Base-by-base conservation (phyloP, 1,140 invertebrate genomes). In the Riptortus pedestris region DNA sequence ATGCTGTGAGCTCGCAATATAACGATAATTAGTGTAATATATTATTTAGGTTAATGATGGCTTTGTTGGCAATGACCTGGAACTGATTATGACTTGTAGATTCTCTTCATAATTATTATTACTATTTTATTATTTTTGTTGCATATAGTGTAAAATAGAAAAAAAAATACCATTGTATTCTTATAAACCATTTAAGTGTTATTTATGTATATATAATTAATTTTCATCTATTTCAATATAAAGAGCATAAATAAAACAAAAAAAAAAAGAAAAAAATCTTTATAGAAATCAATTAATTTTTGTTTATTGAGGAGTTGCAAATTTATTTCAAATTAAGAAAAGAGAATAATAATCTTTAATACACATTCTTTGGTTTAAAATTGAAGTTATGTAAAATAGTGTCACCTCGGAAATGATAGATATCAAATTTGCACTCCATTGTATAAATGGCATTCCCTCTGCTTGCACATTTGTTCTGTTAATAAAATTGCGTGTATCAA, bases 1-100 rank as follows among this genome's bases (percentile, higher is more conserved):
- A n/a, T 57, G 52, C 52, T 57, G 52, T 57, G 52, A 29, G 16
- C 52, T 26, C 52, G 52, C 52, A 57, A 57, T 2, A 57, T 57
- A n/a, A 57, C 28, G 24, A 24, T 57, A 57, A 27, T 57, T 57
- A 57, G 52, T 29, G 28, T 27, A 57, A 27, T 27, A n/a, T 57
- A 26, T n/a, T n/a, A n/a, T n/a, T n/a, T 27, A 27, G 52, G 27
- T 3, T 57, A 57, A 57, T 26, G 24, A 29, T 57, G n/a, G 52
- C 22, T 27, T 27, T 57, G 22, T 27, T 57, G 52, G 52, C 52
- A 3, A 26, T 27, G 52, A 57, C 52, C 52, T 14, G 52, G 52
- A 57, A 57, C 52, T 57, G 24, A 57, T 57, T 57, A 57, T 57
- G 52, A 57, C 52, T 57, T 3, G 22, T 57, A 27, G 22, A 27